phyloP scores from a whole-genome alignment of 2,797 vertebrate species.

The Diplodus puntazzo region DNA sequence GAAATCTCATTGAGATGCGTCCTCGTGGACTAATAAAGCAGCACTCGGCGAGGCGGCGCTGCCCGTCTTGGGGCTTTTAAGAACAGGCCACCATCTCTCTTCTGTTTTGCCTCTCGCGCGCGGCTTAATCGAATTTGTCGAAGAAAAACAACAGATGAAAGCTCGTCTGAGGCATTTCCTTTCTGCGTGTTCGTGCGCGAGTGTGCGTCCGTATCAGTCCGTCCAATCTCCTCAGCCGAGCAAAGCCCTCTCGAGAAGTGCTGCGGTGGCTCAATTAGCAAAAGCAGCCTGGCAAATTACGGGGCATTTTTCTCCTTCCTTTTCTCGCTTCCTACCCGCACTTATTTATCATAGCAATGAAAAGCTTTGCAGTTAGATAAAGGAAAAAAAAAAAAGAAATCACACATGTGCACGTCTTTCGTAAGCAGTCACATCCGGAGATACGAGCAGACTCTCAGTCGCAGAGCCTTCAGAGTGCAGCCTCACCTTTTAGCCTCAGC shows the following conservation, averaged over 20 bases:
- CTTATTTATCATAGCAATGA: neutral
- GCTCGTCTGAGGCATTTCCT: constrained; percentile 74
- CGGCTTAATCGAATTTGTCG: constrained; percentile 77
- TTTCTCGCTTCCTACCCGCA: constrained; percentile 10
- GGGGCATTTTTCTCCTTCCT: neutral
- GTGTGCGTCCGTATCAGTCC: constrained; percentile 68
- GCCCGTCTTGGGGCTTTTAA: constrained; percentile 67
- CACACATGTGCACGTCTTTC: neutral
- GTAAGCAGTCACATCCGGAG: neutral
- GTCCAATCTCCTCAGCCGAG: constrained; percentile 64
- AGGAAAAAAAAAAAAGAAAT: constrained; percentile 1
- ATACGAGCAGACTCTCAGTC: constrained; percentile 36
- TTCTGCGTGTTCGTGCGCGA: constrained; percentile 31
- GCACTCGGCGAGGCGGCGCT: constrained; percentile 43
- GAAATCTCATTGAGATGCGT: constrained; percentile 53
- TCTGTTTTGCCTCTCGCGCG: constrained; percentile 63
- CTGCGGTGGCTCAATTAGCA: constrained; percentile 77
- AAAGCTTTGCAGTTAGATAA: constrained; percentile 22
- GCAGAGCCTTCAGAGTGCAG: constrained; percentile 23
- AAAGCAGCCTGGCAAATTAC: constrained; percentile 68
- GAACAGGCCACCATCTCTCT: constrained; percentile 49
- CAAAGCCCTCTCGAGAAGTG: constrained; percentile 67
- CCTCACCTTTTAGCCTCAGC: constrained; percentile 62
- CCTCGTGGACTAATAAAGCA: constrained; percentile 57
- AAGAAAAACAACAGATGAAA: constrained; percentile 80